Conservation (phyloP, 2,888 invertebrate species). For the Herminia tarsipennalis region DNA sequence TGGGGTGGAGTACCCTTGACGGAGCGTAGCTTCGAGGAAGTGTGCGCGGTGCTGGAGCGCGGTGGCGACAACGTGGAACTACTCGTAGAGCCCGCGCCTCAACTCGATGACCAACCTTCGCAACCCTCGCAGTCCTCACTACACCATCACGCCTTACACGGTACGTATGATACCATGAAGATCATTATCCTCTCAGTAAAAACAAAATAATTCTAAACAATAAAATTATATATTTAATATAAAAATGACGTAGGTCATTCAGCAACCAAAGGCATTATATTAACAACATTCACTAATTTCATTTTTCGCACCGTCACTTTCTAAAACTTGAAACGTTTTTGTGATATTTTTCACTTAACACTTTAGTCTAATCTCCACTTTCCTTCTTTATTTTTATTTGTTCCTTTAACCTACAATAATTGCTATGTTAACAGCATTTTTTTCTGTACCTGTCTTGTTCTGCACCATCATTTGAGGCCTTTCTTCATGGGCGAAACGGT, state of each 20-base stretch:
- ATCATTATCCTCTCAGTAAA: background rate
- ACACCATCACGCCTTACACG: slow-evolving; percentile 87
- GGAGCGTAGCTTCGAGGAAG: slow-evolving; percentile 97
- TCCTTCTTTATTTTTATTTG: slow-evolving; percentile 18
- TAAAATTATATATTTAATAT: background rate
- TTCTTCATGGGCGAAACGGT: slow-evolving; percentile 53
- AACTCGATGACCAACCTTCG: slow-evolving; percentile 86
- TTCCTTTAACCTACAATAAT: slow-evolving; percentile 25
- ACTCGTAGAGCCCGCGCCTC: slow-evolving; percentile 93
- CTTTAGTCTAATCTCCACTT: background rate
- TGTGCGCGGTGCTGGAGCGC: slow-evolving; percentile 95
- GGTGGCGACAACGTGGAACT: slow-evolving; percentile 95
- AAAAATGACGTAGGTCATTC: background rate
- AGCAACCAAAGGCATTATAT: background rate
- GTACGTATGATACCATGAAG: slow-evolving; percentile 62
- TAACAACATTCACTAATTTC: background rate
- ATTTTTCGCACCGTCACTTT: background rate
- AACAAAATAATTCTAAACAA: background rate
- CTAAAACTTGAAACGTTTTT: background rate
- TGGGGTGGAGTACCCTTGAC: slow-evolving; percentile 96
- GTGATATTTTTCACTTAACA: background rate
- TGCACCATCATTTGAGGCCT: slow-evolving; percentile 51
- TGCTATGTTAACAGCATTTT: slow-evolving; percentile 44
- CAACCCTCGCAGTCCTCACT: slow-evolving; percentile 53
- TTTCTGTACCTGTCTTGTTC: slow-evolving; percentile 39